A percentile compares a stretch with the other conserved stretches of the same genome.
These are phyloP conservation scores for Notothenia rossii DNA, from an alignment of 2,113 vertebrate genomes.

Conservation along the genomic window DNA sequence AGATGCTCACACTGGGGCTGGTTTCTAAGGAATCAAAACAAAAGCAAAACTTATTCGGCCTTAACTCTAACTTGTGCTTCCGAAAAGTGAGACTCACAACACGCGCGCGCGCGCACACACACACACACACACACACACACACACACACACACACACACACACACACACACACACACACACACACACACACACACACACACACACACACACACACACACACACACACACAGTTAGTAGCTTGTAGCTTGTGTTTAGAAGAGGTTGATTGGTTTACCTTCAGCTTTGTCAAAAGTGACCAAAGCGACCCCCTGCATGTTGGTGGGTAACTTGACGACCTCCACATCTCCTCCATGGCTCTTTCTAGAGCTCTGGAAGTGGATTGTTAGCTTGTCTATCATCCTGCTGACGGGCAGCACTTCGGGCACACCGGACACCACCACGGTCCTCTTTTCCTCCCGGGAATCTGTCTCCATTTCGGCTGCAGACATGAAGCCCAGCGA, in stretches of 20 bases:
- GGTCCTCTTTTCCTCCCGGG: background rate
- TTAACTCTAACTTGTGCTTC: background rate
- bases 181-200: background rate
- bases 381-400: constrained; percentile 66
- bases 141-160: too few relatives aligned
- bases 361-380: constrained; percentile 70
- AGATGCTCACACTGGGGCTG: background rate
- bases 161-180: too few relatives aligned
- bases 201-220: background rate
- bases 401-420: constrained; percentile 6
- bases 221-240: background rate
- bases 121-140: too few relatives aligned
- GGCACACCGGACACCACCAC: constrained; percentile 71
- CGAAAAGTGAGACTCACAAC: background rate
- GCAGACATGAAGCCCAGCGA: background rate
- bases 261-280: constrained; percentile 54
- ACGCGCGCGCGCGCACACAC: too few relatives aligned
- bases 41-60: background rate
- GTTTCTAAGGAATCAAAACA: too few relatives aligned
- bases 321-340: constrained; percentile 54
- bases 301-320: constrained; percentile 62
- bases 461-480: background rate
- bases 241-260: background rate
- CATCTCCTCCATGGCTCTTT: constrained; percentile 71
- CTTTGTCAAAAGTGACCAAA: constrained; percentile 63